Conservation (phyloP, 2,113 vertebrate species). For the Ophiodon elongatus region DNA sequence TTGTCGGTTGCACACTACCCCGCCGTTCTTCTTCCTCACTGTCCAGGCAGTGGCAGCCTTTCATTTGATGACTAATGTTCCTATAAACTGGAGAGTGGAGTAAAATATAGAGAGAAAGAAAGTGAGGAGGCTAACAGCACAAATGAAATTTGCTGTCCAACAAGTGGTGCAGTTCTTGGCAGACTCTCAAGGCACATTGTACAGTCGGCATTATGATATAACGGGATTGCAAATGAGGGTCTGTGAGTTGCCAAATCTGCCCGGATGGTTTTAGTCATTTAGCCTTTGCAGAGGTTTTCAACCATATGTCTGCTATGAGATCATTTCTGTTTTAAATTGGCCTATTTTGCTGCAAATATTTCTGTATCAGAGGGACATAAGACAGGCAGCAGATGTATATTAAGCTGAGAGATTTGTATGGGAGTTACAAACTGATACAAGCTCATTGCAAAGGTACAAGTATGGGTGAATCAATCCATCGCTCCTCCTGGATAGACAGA, state of each 20-base stretch:
- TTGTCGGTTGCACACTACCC: slow-evolving; percentile 16
- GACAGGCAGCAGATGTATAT: slow-evolving; percentile 22
- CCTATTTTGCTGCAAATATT: neutral
- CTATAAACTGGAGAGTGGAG: slow-evolving; percentile 47
- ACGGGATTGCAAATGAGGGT: slow-evolving; percentile 15
- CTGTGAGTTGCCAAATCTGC: slow-evolving; percentile 38
- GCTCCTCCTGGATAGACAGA: neutral
- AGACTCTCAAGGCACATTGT: slow-evolving; percentile 23
- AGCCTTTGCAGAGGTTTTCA: slow-evolving; percentile 21
- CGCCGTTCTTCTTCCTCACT: slow-evolving; percentile 25
- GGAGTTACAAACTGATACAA: slow-evolving; percentile 9
- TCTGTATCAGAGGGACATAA: slow-evolving; percentile 5
- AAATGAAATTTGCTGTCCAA: slow-evolving; percentile 62
- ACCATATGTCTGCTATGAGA: slow-evolving; percentile 28
- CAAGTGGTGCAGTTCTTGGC: slow-evolving; percentile 49
- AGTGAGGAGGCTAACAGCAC: slow-evolving; percentile 39
- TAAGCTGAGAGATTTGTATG: slow-evolving; percentile 24
- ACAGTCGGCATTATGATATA: slow-evolving; percentile 28
- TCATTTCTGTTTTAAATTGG: slow-evolving; percentile 2
- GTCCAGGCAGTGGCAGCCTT: slow-evolving; percentile 28
- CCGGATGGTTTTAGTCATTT: slow-evolving; percentile 24
- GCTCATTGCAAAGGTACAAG: neutral
- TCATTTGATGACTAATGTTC: slow-evolving; percentile 61
- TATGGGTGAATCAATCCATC: neutral
- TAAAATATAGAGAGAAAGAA: slow-evolving; percentile 38